These are phyloP conservation scores for Notolabrus celidotus DNA, from an alignment of 2,797 vertebrate genomes.

Conservation along the genomic window DNA sequence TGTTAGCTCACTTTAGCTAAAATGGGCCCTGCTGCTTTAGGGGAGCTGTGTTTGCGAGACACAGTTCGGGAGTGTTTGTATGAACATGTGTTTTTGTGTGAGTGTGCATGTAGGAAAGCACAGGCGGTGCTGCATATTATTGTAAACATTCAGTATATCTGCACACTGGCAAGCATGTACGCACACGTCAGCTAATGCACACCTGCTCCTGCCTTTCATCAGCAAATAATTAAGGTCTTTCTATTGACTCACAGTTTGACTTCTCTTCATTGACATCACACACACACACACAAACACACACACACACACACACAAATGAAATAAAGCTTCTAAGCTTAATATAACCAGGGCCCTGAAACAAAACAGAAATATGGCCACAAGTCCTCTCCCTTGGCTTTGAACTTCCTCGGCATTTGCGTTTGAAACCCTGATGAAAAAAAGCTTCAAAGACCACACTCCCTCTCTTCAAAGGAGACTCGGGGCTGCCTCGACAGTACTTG, in stretches of 20 bases:
- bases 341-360: conserved; percentile 71
- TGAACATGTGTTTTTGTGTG: conserved; percentile 12
- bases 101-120: neutral
- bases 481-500: conserved; percentile 75
- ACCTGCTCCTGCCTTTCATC: conserved; percentile 56
- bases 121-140: neutral
- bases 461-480: conserved; percentile 82
- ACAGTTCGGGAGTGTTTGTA: conserved; percentile 14
- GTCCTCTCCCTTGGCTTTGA: conserved; percentile 82
- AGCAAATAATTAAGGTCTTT: conserved; percentile 71
- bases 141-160: neutral
- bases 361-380: conserved; percentile 78
- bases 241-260: conserved; percentile 61
- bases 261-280: conserved; percentile 52
- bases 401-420: conserved; percentile 80
- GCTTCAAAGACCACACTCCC: conserved; percentile 82
- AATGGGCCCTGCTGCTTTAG: conserved; percentile 57
- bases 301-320: conserved; percentile 4
- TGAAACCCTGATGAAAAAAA: conserved; percentile 82
- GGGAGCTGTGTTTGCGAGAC: conserved; percentile 43
- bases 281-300: conserved; percentile 32
- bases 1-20: conserved; percentile 69
- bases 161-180: conserved; percentile 20
- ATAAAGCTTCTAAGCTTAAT: conserved; percentile 53
- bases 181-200: conserved; percentile 13